Base-by-base conservation (phyloP, 2,797 vertebrate genomes). In the Falco cherrug region DNA sequence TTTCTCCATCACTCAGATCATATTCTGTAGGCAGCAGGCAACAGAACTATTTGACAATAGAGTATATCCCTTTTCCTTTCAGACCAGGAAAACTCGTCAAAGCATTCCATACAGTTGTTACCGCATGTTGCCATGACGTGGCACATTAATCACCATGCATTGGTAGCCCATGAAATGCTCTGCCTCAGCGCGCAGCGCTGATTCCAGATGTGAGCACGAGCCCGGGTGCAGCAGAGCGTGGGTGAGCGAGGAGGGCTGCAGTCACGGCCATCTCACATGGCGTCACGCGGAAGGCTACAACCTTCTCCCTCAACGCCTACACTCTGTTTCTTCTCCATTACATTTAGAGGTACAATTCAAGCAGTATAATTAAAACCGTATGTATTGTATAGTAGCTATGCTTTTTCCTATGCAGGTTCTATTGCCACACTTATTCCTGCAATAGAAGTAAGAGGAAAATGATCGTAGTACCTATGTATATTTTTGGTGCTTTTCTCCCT, bases 91-190 rank as follows among this genome's bases (percentile, higher is more conserved):
- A 45, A 33, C 28, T 5, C 19, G 17, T 43, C 35, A 20, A 41
- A 37, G 31, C 12, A 14, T 22, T 61, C 54, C 59, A 19, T 8
- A 13, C 4, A 3, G 10, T 4, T 39, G 43, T 16, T 29, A 29
- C 10, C n/a, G 4, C 8, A 10, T 1, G 5, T 16, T 10, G 51
- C 45, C 21, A 5, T 19, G 13, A 13, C 29, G 10, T 1, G 13
- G 25, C 45, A 35, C 0, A 4, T 13, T 41, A 43, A 63, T 33
- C 17, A 7, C 6, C 28, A 9, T 0, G 3, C 1, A 0, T 5
- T 6, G 33, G 48, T 11, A 25, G 31, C 50, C 13, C 26, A 7
- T 4, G 29, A 18, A 17, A 5, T 4, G 25, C 48, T 25, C 43
- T 19, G 31, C 31, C 35, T 8, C 29, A 9, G 17, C 29, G 4